These are phyloP conservation scores for Syngnathus rostellatus DNA, from an alignment of 2,797 vertebrate species.

Conservation along the genomic window DNA sequence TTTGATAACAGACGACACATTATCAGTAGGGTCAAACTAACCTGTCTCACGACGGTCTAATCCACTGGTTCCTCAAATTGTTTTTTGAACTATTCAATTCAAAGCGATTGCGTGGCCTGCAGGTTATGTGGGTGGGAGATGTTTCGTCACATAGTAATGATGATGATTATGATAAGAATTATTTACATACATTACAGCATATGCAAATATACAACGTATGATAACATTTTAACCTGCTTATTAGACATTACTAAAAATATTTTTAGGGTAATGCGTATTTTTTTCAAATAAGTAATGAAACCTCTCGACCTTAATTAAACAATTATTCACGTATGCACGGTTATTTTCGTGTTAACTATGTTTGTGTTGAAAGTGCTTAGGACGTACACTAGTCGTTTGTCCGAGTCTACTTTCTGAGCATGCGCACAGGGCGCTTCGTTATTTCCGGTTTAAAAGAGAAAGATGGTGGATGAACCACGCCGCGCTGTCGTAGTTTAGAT, in stretches of 20 bases:
- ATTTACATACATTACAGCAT: neutral
- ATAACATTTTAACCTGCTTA: neutral
- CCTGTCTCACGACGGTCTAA: too few relatives aligned
- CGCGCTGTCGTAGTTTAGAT: slow-evolving; percentile 28
- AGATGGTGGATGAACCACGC: slow-evolving; percentile 42
- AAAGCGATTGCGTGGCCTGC: slow-evolving; percentile 44
- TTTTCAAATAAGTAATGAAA: neutral
- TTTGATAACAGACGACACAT: neutral
- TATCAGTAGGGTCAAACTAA: too few relatives aligned
- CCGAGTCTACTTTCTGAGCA: slow-evolving; percentile 22
- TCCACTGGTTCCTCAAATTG: neutral
- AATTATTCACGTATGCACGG: neutral
- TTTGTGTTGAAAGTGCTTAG: slow-evolving; percentile 2
- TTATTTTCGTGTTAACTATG: neutral
- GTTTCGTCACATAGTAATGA: neutral
- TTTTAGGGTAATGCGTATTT: too few relatives aligned
- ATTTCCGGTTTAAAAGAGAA: slow-evolving; percentile 34
- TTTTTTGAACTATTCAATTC: slow-evolving; percentile 29
- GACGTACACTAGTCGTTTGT: neutral
- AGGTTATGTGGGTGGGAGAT: slow-evolving; percentile 12
- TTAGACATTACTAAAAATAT: neutral
- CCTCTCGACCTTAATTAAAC: neutral
- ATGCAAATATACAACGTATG: neutral
- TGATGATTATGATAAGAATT: too few relatives aligned
- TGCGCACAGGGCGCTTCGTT: slow-evolving; percentile 20